These are phyloP conservation scores for Muscidifurax raptorellus DNA, from an alignment of 1,140 invertebrate species.

Conservation along the genomic window DNA sequence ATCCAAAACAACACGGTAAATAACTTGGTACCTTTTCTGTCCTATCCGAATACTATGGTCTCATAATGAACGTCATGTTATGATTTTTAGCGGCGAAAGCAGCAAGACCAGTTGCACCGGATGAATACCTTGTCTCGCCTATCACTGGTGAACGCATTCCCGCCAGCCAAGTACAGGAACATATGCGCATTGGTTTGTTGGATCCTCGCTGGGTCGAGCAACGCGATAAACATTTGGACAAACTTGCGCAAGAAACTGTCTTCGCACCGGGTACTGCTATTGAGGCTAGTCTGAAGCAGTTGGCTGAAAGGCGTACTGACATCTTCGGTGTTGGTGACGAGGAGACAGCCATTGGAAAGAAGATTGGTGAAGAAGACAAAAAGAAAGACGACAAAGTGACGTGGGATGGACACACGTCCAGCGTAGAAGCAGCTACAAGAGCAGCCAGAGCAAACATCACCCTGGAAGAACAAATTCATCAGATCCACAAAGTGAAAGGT, in stretches of 20 bases:
- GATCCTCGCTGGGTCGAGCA: slow-evolving; percentile 99
- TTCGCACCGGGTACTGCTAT: slow-evolving; percentile 94
- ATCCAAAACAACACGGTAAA: slow-evolving; percentile 88
- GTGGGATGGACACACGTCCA: slow-evolving; percentile 99
- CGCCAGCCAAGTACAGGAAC: slow-evolving; percentile 97
- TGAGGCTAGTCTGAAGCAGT: slow-evolving; percentile 94
- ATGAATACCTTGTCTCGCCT: slow-evolving; percentile 97
- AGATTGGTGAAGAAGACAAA: slow-evolving; percentile 97
- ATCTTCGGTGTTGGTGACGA: slow-evolving; percentile 99
- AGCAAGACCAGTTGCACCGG: slow-evolving; percentile 78
- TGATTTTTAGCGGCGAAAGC: slow-evolving; percentile 75
- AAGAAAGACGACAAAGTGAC: slow-evolving; percentile 93
- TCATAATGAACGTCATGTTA: slow-evolving; percentile 3
- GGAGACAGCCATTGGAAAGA: slow-evolving; percentile 99
- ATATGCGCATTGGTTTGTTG: slow-evolving; percentile 97
- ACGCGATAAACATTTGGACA: slow-evolving; percentile 91
- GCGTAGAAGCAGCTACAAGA: slow-evolving; percentile 92
- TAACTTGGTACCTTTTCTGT: background rate
- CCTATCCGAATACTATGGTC: background rate
- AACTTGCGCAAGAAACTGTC: slow-evolving; percentile 89
- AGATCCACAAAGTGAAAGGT: slow-evolving; percentile 95
- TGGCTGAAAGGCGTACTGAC: slow-evolving; percentile 99
- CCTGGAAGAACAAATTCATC: slow-evolving; percentile 97
- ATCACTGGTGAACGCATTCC: slow-evolving; percentile 98
- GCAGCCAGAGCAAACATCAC: slow-evolving; percentile 96